Evolutionary conservation across 2,113 vertebrate genomes (phyloP).

Genomic region (Microtus richardsoni): DNA sequence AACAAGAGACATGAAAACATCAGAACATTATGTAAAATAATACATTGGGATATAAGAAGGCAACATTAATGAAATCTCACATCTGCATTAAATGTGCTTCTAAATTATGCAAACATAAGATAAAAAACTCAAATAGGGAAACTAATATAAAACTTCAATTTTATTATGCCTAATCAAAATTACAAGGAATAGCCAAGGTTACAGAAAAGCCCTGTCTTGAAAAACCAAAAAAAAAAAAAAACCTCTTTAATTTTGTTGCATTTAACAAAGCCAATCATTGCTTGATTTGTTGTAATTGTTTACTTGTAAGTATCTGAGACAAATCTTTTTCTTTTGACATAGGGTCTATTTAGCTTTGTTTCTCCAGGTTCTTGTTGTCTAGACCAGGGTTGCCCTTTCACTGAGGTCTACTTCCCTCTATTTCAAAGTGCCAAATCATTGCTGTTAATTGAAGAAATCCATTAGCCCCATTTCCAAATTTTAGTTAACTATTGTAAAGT

Average conservation of each 20-base stretch:
- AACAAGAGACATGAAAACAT: slow-evolving; percentile 38
- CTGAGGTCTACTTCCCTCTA: neutral
- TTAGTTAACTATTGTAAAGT: neutral
- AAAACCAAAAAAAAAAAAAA: neutral
- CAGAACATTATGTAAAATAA: slow-evolving; percentile 16
- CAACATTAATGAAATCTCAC: neutral
- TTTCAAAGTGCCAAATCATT: neutral
- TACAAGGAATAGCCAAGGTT: neutral
- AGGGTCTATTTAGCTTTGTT: neutral
- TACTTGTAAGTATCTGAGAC: neutral
- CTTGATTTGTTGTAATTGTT: slow-evolving; percentile 7
- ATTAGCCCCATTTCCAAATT: neutral
- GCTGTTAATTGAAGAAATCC: neutral
- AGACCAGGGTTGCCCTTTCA: neutral
- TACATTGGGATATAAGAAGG: neutral
- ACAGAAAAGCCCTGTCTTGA: too few relatives aligned
- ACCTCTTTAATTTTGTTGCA: neutral
- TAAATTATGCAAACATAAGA: neutral
- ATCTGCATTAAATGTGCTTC: slow-evolving; percentile 34
- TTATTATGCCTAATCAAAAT: neutral
- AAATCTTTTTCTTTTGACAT: neutral
- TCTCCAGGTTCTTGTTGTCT: neutral
- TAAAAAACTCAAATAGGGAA: neutral
- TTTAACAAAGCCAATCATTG: neutral
- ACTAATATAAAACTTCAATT: neutral